phyloP scores from a whole-genome alignment of 64 coral and sea anemone genomes.

The Catalaphyllia jardinei region DNA sequence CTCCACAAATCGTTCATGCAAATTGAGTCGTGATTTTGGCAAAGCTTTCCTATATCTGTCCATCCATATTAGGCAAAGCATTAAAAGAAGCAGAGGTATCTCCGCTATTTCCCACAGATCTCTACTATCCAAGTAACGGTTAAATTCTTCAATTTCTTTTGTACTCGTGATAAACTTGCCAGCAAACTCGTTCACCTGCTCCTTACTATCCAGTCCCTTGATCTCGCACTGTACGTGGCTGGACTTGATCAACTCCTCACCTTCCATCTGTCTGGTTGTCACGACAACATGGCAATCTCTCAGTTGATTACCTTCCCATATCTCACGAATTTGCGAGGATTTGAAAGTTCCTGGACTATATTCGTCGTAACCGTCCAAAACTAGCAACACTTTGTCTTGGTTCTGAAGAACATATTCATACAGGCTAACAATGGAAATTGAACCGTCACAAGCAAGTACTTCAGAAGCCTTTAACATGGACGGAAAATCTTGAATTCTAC shows the following conservation, averaged over 20 bases:
- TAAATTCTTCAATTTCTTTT: constrained; percentile 15
- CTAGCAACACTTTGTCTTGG: constrained; percentile 20
- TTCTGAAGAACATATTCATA: constrained; percentile 20
- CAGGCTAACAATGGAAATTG: background rate
- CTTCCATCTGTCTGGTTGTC: constrained; percentile 21
- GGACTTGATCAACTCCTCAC: background rate
- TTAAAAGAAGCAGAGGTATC: constrained; percentile 37
- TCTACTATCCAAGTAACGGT: constrained; percentile 2
- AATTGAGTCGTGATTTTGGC: constrained; percentile 6
- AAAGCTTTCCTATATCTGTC: constrained; percentile 12
- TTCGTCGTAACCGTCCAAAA: constrained; percentile 41
- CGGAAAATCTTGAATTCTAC: background rate
- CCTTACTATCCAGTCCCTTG: background rate
- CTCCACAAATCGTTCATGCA: constrained; percentile 31
- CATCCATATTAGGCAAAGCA: constrained; percentile 54
- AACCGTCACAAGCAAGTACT: constrained; percentile 19
- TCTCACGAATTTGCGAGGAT: background rate
- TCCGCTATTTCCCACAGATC: constrained; percentile 33
- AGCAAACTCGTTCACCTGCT: constrained; percentile 29
- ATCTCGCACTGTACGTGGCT: constrained; percentile 13
- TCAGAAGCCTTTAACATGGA: background rate
- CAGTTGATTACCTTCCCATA: constrained; percentile 6
- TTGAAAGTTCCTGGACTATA: background rate
- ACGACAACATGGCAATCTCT: constrained; percentile 23
- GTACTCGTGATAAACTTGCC: background rate